Conservation (phyloP, 1,140 invertebrate species). For the Vanessa tameamea region DNA sequence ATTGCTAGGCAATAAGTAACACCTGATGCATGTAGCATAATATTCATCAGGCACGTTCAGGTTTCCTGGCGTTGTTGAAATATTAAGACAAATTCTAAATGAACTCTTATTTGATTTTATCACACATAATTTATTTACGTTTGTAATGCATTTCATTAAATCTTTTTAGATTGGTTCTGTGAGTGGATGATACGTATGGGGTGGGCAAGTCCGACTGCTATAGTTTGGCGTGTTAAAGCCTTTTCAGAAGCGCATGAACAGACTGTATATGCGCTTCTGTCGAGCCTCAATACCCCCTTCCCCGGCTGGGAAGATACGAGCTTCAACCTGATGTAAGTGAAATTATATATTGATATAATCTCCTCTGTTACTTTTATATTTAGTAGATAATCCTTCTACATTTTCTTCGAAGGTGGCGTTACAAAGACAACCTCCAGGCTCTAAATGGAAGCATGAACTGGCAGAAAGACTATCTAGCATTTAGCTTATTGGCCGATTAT, state of each 20-base stretch:
- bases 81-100: too few species aligned
- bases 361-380: not conserved
- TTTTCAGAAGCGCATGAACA: conserved; percentile 69
- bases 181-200: conserved; percentile 73
- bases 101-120: too few species aligned
- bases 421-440: conserved; percentile 76
- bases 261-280: conserved; percentile 71
- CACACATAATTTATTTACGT: too few species aligned
- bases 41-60: too few species aligned
- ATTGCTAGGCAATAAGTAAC: too few species aligned
- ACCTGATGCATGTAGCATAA: too few species aligned
- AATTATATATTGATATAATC: not conserved
- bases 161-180: conserved; percentile 72
- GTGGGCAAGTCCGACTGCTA: conserved; percentile 66
- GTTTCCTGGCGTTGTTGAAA: too few species aligned
- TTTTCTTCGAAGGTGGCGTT: conserved; percentile 63
- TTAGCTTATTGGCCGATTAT: conserved; percentile 72
- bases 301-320: conserved; percentile 86
- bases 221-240: conserved; percentile 74
- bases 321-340: conserved; percentile 82
- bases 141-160: not conserved
- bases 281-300: conserved; percentile 86
- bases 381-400: not conserved
- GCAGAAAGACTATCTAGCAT: conserved; percentile 73
- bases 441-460: conserved; percentile 79